These are phyloP conservation scores for Cantharis lateralis DNA, from an alignment of 2,888 invertebrate species.

Conservation along the genomic window DNA sequence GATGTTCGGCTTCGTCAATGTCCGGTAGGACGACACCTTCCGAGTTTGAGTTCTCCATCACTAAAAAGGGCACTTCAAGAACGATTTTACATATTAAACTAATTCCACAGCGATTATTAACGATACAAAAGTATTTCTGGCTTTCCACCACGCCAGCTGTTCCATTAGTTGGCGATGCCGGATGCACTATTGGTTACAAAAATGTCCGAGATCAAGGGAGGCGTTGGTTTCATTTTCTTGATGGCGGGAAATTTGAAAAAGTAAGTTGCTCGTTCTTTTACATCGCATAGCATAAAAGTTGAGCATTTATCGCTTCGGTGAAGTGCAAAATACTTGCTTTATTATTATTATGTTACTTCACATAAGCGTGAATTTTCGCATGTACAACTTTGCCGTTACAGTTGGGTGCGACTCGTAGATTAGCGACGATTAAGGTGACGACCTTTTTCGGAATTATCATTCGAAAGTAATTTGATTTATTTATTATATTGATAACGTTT, in stretches of 20 bases:
- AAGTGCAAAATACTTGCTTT: not conserved
- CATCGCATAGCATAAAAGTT: not conserved
- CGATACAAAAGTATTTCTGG: conserved; percentile 9
- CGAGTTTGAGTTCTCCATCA: conserved; percentile 60
- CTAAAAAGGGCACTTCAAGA: conserved; percentile 41
- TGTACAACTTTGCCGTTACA: not conserved
- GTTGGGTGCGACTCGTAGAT: not conserved
- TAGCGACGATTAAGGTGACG: not conserved
- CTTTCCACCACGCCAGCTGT: conserved; percentile 40
- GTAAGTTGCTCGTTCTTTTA: not conserved
- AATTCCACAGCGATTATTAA: conserved; percentile 1
- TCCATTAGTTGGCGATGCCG: conserved; percentile 43
- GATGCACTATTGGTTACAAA: conserved; percentile 47
- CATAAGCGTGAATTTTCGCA: not conserved
- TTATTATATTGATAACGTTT: not conserved
- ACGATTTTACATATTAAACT: conserved; percentile 18
- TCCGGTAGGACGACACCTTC: conserved; percentile 72
- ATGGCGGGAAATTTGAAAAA: conserved; percentile 46
- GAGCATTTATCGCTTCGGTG: not conserved
- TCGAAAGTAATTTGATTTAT: not conserved
- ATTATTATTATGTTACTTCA: not conserved
- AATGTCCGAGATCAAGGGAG: conserved; percentile 50
- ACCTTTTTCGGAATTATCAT: not conserved
- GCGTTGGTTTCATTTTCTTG: conserved; percentile 43
- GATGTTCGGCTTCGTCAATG: conserved; percentile 72